Conservation (phyloP, 2,113 vertebrate genomes). For the Prolemur simus region DNA sequence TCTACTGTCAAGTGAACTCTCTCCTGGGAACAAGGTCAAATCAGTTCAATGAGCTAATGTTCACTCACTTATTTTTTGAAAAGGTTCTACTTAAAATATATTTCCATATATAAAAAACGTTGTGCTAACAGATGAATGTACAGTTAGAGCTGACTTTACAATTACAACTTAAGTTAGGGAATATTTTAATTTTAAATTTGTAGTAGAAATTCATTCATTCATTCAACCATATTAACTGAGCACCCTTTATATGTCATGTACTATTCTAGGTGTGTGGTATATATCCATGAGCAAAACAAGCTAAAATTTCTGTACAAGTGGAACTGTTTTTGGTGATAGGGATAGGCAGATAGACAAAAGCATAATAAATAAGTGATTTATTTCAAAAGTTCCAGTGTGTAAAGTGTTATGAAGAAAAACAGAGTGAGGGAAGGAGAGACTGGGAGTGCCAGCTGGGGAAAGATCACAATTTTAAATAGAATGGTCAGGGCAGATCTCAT, state of each 20-base stretch:
- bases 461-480: background rate
- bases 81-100: conserved; percentile 16
- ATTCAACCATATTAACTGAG: background rate
- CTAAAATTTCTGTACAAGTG: background rate
- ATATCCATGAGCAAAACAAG: background rate
- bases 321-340: background rate
- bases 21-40: conserved; percentile 45
- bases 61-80: background rate
- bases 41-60: conserved; percentile 51
- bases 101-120: background rate
- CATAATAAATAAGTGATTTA: background rate
- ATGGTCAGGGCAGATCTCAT: background rate
- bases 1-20: conserved; percentile 61
- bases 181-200: background rate
- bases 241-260: background rate
- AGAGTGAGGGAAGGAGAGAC: background rate
- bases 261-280: background rate
- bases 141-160: background rate
- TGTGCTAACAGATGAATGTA: background rate
- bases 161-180: background rate
- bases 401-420: background rate
- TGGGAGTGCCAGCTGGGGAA: background rate
- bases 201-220: background rate
- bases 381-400: background rate
- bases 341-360: background rate